Percentiles rank a stretch among this genome's conserved stretches.
Evolutionary conservation across 2,797 vertebrate species (phyloP).

Genomic region (Epinephelus coioides): DNA sequence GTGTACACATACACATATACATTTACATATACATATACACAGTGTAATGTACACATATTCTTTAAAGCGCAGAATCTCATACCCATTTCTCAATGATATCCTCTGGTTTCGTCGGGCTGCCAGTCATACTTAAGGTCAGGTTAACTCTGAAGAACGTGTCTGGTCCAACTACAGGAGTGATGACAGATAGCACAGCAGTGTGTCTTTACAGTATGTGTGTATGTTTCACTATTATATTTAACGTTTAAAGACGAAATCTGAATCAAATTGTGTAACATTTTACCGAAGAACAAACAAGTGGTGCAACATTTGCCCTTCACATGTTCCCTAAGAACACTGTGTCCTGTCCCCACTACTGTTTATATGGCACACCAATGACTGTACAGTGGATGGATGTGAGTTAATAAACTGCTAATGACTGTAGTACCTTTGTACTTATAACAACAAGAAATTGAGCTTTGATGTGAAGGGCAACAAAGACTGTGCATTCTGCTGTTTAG

Average conservation of each 20-base stretch:
- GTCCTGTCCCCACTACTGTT: background rate
- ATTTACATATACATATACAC: too few species aligned
- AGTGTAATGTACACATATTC: too few species aligned
- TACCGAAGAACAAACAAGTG: too few species aligned
- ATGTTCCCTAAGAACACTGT: background rate
- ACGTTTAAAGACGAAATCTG: background rate
- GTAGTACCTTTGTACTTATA: background rate
- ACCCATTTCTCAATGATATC: constrained; percentile 70
- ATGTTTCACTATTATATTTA: background rate
- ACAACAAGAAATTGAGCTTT: background rate
- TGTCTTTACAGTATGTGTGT: background rate
- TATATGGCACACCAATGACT: background rate
- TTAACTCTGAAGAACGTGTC: constrained; percentile 73
- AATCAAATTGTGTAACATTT: background rate
- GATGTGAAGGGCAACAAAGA: background rate
- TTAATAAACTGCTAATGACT: background rate
- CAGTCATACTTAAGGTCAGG: constrained; percentile 53
- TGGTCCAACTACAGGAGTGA: constrained; percentile 35
- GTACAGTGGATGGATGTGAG: background rate
- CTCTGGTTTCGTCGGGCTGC: constrained; percentile 35
- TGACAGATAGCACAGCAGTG: background rate
- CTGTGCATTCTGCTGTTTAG: background rate
- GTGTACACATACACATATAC: background rate
- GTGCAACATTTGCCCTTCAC: background rate
- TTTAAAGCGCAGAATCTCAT: constrained; percentile 16